These are phyloP conservation scores for Lycophotia porphyrea DNA, from an alignment of 2,888 invertebrate species.

Conservation along the genomic window DNA sequence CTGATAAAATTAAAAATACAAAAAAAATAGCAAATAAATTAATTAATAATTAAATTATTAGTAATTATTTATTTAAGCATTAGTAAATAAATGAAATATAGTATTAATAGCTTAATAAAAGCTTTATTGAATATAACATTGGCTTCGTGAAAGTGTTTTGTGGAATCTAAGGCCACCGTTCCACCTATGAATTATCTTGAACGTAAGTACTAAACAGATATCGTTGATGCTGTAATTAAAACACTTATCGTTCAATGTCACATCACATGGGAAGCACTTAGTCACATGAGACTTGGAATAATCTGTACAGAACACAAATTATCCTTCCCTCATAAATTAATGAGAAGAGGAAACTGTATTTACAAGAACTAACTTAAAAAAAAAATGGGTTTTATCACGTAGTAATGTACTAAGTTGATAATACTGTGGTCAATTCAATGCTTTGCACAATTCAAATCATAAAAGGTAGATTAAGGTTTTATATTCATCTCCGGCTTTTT, in stretches of 20 bases:
- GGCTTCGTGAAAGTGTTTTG: not conserved
- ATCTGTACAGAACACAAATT: not conserved
- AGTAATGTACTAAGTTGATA: too few species aligned
- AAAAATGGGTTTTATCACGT: too few species aligned
- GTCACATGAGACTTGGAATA: not conserved
- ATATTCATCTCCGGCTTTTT: too few species aligned
- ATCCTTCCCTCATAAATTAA: not conserved
- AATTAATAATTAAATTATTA: too few species aligned
- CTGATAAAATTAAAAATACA: too few species aligned
- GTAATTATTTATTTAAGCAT: too few species aligned
- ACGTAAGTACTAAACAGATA: constrained; percentile 28
- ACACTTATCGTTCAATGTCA: constrained; percentile 5
- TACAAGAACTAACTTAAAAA: not conserved
- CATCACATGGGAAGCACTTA: constrained; percentile 18
- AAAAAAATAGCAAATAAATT: too few species aligned
- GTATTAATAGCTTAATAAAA: too few species aligned
- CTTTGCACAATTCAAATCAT: not conserved
- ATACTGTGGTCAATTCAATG: too few species aligned
- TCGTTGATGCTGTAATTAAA: constrained; percentile 15
- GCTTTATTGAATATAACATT: not conserved
- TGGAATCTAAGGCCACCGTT: not conserved
- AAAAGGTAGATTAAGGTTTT: too few species aligned
- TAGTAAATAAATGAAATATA: too few species aligned
- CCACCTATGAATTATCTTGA: constrained; percentile 30
- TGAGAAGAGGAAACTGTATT: not conserved